A percentile compares a stretch with the other conserved stretches of the same genome.
Conservation (phyloP, 2,113 vertebrate species). For the Calidris pygmaea region DNA sequence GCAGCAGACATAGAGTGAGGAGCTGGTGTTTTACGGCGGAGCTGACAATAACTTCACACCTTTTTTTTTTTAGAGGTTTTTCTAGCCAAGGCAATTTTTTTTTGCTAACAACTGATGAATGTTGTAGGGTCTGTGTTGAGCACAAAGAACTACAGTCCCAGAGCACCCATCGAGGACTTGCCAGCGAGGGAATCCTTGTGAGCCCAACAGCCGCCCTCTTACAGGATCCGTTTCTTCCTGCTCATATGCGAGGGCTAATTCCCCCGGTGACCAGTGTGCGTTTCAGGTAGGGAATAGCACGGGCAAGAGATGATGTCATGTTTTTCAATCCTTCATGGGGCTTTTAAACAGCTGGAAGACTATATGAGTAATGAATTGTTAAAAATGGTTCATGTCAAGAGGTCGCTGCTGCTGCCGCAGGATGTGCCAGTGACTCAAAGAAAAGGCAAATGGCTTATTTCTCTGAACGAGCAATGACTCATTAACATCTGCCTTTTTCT, state of each 20-base stretch:
- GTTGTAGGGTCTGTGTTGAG: not conserved
- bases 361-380: conserved; percentile 44
- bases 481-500: conserved; percentile 46
- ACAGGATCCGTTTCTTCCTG: not conserved
- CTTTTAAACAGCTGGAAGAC: conserved; percentile 3
- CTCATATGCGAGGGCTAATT: not conserved
- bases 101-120: not conserved
- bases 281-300: not conserved
- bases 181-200: not conserved
- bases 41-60: not conserved
- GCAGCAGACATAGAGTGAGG: not conserved
- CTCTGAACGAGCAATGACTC: not conserved
- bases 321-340: not conserved
- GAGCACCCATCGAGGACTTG: not conserved
- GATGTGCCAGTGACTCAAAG: conserved; percentile 10
- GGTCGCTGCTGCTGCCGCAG: conserved; percentile 17
- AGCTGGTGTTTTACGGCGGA: not conserved
- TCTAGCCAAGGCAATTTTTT: not conserved
- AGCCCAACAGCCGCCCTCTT: not conserved
- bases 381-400: conserved; percentile 1
- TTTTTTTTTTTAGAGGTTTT: not conserved
- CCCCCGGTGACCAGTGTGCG: not conserved
- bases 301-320: conserved; percentile 34
- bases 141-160: not conserved
- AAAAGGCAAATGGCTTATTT: conserved; percentile 27